Conservation (phyloP, 2,797 vertebrate species). For the Gadopsis bispinosus region DNA sequence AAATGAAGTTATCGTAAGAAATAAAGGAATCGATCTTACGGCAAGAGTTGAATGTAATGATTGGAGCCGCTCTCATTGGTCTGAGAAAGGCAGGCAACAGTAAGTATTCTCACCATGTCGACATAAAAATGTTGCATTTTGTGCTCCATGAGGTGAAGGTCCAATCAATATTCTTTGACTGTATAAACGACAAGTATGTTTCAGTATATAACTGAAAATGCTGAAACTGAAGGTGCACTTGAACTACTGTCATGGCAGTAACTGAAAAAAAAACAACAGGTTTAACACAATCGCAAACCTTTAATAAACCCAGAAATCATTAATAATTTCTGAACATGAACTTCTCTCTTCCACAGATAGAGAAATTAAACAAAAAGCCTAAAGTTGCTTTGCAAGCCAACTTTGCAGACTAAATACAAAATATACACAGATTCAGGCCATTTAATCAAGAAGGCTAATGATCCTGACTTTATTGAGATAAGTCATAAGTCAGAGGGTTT, state of each 20-base stretch:
- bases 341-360: neutral
- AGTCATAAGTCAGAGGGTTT: conserved; percentile 6
- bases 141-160: neutral
- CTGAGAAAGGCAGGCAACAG: conserved; percentile 9
- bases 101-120: neutral
- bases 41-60: conserved; percentile 12
- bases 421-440: conserved; percentile 6
- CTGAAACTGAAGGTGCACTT: too few relatives aligned
- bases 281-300: neutral
- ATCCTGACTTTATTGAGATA: conserved; percentile 1
- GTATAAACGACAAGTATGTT: neutral
- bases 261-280: neutral
- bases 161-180: neutral
- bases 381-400: neutral
- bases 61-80: neutral
- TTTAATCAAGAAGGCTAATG: conserved; percentile 16
- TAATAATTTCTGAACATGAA: neutral
- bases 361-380: conserved; percentile 6
- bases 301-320: neutral
- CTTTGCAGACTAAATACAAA: conserved; percentile 3
- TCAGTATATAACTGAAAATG: neutral
- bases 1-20: conserved; percentile 57
- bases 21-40: conserved; percentile 30
- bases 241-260: neutral
- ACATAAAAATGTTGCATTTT: neutral